Conservation (phyloP, 64 coral and sea anemone genomes). For the Trachythela sp. region DNA sequence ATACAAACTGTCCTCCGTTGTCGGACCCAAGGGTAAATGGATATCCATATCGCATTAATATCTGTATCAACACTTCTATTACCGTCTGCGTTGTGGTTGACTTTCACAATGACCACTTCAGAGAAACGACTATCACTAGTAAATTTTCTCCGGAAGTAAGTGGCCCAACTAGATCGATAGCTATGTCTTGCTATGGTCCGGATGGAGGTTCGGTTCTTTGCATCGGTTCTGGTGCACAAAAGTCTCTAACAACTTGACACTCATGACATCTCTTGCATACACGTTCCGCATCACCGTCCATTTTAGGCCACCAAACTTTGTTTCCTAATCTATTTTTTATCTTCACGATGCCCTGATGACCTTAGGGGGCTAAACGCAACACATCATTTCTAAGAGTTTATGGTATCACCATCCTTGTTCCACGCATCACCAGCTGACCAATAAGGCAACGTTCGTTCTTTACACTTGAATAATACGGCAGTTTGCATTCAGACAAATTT, state of each 20-base stretch:
- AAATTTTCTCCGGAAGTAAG: neutral
- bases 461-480: conserved; percentile 24
- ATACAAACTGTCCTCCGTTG: no score
- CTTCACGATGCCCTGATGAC: no score
- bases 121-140: neutral
- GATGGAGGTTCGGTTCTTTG: neutral
- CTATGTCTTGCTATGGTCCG: neutral
- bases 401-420: no score
- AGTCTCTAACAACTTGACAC: neutral
- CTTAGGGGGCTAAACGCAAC: no score
- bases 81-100: no score
- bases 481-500: conserved; percentile 38
- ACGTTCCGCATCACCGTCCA: neutral
- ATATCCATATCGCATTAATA: no score
- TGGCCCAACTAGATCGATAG: neutral
- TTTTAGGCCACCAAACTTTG: neutral
- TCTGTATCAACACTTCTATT: no score
- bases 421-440: neutral
- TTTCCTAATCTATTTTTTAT: no score
- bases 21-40: no score
- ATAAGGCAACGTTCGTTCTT: conserved; percentile 55
- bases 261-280: neutral
- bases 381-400: no score
- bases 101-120: no score
- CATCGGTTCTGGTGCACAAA: neutral